Percentiles rank a stretch among this genome's conserved stretches.
phyloP scores from a whole-genome alignment of 2,797 vertebrate genomes.

The Monodelphis domestica region DNA sequence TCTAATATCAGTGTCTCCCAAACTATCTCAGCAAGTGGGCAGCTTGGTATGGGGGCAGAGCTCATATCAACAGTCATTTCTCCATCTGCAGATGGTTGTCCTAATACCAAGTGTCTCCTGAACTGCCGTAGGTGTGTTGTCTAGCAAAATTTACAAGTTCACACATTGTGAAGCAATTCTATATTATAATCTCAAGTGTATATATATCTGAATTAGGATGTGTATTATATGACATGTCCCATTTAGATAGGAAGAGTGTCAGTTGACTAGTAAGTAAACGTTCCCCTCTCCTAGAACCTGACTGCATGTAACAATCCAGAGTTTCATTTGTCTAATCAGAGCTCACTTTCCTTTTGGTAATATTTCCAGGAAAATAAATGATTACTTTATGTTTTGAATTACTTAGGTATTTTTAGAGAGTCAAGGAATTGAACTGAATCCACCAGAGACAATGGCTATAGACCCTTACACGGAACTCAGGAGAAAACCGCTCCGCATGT shows the following conservation, averaged over 20 bases:
- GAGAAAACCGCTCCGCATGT: conserved; percentile 74
- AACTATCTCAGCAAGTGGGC: no score
- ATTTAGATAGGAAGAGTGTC: neutral
- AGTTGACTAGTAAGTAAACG: neutral
- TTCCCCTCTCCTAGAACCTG: neutral
- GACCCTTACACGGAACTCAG: conserved; percentile 88
- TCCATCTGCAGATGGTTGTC: no score
- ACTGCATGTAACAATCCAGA: neutral
- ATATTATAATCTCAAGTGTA: conserved; percentile 3
- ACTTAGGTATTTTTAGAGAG: conserved; percentile 94
- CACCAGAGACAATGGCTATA: conserved; percentile 86
- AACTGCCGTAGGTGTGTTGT: neutral
- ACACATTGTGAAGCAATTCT: conserved; percentile 12
- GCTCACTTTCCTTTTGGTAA: conserved; percentile 2
- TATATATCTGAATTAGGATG: neutral
- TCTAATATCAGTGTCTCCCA: neutral
- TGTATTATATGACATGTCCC: neutral
- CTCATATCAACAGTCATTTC: no score
- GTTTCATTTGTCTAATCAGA: neutral
- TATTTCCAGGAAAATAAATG: conserved; percentile 24
- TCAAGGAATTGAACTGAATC: conserved; percentile 93
- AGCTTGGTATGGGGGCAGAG: no score
- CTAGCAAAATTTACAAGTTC: neutral
- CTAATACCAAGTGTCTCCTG: no score
- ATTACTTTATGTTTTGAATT: conserved; percentile 59